Base-by-base conservation (phyloP, 2,888 invertebrate species). In the Glyphotaelius pellucidus region DNA sequence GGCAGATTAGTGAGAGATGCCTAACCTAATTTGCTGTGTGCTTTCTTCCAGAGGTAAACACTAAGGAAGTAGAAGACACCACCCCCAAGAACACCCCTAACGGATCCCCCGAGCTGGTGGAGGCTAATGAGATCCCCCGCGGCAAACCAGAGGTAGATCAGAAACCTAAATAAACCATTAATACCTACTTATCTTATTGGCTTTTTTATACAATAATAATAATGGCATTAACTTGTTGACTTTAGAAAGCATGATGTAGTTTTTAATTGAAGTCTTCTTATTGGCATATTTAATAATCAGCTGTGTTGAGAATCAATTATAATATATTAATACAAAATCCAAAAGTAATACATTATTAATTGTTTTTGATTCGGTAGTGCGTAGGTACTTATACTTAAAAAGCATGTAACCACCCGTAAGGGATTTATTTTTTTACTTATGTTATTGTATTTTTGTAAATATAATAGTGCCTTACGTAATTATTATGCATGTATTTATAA, bases 121-220 rank as follows among this genome's bases (percentile, higher is more conserved):
- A 92, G 38, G 93, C 90, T 30, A 93, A 93, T 80, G 93, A 93
- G 89, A 93, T 93, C 88, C 93, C 93, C 25, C 92, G 86, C 31
- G 90, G 85, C 42, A 86, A 92, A 87, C 88, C 90, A 38, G 93
- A 93, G 93, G 93, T 93, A 93, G 93, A 93, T 47, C 86, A 93
- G 91, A 90, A 93, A 93, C 91, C 92, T 90, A 93, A 91, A 93
- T 52, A 89, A 31, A 85, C 47, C 86, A 87, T 84, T 85, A 86
- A 83, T 90, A 88, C 47, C 52, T 88, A 81, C 88, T 32, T 47
- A 52, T 81, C 38, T 90, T 90, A 92, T 86, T 89, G 47, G 91
- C 91, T 90, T 90, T 42, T 86, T 86, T 42, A 42, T 86, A n/a
- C 12, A 38, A 86, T 92, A 38, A 86, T 92, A 86, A 86, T 92